A percentile compares a stretch with the other conserved stretches of the same genome.
These are phyloP conservation scores for Lysandra bellargus DNA, from an alignment of 2,888 invertebrate species.

Conservation along the genomic window DNA sequence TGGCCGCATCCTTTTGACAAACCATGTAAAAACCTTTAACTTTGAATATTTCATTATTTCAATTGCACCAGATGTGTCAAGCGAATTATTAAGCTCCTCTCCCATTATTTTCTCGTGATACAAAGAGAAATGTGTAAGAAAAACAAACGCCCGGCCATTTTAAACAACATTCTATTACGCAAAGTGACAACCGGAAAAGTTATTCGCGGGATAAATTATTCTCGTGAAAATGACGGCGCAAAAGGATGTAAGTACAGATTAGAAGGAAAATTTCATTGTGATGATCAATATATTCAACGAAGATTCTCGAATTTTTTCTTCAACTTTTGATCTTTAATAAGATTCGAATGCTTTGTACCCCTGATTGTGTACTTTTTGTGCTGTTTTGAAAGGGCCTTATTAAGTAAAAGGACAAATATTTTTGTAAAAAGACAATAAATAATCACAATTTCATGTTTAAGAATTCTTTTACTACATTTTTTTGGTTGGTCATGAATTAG, in stretches of 20 bases:
- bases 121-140: constrained; percentile 9
- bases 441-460: not conserved
- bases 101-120: constrained; percentile 9
- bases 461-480: not conserved
- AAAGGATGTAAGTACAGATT: constrained; percentile 29
- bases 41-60: not conserved
- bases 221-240: constrained; percentile 19
- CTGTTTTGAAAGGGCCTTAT: not conserved
- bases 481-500: not conserved
- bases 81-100: not conserved
- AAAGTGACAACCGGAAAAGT: constrained; percentile 30
- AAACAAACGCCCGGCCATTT: constrained; percentile 3
- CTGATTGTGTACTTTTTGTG: constrained; percentile 1
- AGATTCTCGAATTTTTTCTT: constrained; percentile 3
- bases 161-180: constrained; percentile 11
- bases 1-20: not conserved
- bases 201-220: constrained; percentile 26
- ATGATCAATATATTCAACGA: constrained; percentile 29
- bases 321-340: constrained; percentile 4
- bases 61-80: not conserved
- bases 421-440: not conserved
- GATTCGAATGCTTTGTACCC: constrained; percentile 8
- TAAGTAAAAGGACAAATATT: not conserved
- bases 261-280: constrained; percentile 21
- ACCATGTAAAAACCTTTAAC: not conserved